Evolutionary conservation across 2,888 invertebrate species (phyloP), one percentile per base, ranked within the genome.

Genomic region (Drepanosiphum platanoidis): DNA sequence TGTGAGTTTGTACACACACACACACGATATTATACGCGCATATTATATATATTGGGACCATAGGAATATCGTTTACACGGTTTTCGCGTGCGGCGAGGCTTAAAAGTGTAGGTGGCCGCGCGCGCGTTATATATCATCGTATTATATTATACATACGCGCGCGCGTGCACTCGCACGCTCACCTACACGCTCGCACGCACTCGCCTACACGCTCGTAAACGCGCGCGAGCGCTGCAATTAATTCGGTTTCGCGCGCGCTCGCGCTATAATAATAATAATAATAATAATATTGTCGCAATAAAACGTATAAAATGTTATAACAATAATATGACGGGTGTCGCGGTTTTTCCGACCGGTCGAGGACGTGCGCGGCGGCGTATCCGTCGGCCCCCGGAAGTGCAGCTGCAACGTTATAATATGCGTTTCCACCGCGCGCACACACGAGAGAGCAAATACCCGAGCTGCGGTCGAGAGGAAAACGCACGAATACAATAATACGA

Each of bases 101-200:
- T 27, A 34, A 68, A 68, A 80, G 80, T 36, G 70, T 81, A 81
- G 79, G 79, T 79, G 79, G 46, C 68, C 79, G n/a, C 52, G n/a
- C 34, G 52, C 15, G n/a, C 32, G 58, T 52, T 36, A 36, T 58
- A 71, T 52, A 34, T 58, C 46, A 32, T 75, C 32, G 58, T 75
- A 52, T 8, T 9, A 58, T 13, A 22, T 13, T 18, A 58, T 18
- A 58, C n/a, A 58, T 15, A 58, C 58, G 22, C 58, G 5, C n/a
- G n/a, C 58, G n/a, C 58, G n/a, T n/a, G 3, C 22, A 52, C 52
- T 22, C 52, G 52, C 3, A 3, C 52, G 9, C 52, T 52, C 52
- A 52, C 52, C 22, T 22, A 52, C 18, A 52, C 52, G 15, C 22
- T 18, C 42, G 13, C 42, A 8, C 42, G 13, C 42, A 3, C 11